phyloP scores from a whole-genome alignment of 2,113 vertebrate genomes.

The Anser cygnoides region DNA sequence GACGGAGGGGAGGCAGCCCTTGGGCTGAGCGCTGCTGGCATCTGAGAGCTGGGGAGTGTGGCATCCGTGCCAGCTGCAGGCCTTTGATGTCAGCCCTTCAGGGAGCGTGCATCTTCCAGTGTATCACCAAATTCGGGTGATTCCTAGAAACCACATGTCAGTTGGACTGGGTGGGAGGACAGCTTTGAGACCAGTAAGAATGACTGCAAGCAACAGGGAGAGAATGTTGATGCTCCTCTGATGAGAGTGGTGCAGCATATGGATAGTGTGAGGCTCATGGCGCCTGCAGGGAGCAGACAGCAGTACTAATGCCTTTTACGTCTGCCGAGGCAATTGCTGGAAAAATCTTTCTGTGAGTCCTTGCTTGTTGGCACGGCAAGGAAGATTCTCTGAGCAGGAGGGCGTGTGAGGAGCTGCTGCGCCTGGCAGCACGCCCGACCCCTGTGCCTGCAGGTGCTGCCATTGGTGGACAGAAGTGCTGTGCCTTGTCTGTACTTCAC shows the following conservation, averaged over 20 bases:
- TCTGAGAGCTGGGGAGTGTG: neutral
- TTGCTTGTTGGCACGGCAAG: neutral
- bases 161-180: neutral
- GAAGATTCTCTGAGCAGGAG: neutral
- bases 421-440: neutral
- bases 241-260: neutral
- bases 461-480: neutral
- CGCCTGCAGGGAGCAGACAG: neutral
- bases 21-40: accelerated
- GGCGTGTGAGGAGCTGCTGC: neutral
- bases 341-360: neutral
- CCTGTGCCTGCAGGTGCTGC: neutral
- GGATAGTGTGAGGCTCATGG: neutral
- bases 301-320: neutral
- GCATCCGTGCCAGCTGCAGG: neutral
- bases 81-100: neutral
- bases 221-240: neutral
- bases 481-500: neutral
- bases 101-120: neutral
- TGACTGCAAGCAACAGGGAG: neutral
- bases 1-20: neutral
- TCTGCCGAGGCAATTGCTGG: constrained; percentile 4
- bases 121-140: neutral
- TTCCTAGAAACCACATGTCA: constrained; percentile 16
- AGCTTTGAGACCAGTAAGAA: neutral